These are phyloP conservation scores for Hirundo rustica DNA, from an alignment of 2,797 vertebrate species.

Conservation along the genomic window DNA sequence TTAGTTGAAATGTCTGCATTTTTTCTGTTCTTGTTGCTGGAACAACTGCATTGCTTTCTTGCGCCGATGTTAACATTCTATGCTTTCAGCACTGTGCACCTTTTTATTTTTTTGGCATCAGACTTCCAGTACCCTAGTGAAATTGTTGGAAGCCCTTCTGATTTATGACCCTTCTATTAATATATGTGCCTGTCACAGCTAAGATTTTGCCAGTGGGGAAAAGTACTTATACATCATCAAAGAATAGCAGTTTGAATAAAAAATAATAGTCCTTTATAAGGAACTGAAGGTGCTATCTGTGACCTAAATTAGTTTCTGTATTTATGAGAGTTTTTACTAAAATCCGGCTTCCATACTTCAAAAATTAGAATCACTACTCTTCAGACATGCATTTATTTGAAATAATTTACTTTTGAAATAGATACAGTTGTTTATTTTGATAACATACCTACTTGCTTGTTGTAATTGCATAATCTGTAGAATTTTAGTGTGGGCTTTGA, in stretches of 20 bases:
- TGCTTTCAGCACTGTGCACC: background rate
- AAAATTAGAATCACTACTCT: background rate
- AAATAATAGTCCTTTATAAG: background rate
- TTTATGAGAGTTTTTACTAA: background rate
- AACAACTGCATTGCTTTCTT: background rate
- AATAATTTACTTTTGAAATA: background rate
- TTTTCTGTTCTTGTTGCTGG: background rate
- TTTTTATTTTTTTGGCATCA: background rate
- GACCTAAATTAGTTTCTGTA: background rate
- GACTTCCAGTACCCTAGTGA: background rate
- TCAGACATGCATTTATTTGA: background rate
- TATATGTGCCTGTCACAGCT: background rate
- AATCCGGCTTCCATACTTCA: background rate
- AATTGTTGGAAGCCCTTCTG: background rate
- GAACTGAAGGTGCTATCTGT: background rate
- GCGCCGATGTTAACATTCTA: background rate
- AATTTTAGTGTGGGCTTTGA: background rate
- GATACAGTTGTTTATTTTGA: background rate
- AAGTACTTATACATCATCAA: background rate
- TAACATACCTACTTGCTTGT: background rate
- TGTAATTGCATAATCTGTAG: background rate
- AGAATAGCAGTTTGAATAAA: conserved; percentile 8
- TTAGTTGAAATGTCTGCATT: background rate
- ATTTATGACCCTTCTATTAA: conserved; percentile 7
- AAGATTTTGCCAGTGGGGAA: background rate